Evolutionary conservation across 2,888 invertebrate species (phyloP), one percentile per base, ranked within the genome.

Genomic region (Philhelius pedissequus): DNA sequence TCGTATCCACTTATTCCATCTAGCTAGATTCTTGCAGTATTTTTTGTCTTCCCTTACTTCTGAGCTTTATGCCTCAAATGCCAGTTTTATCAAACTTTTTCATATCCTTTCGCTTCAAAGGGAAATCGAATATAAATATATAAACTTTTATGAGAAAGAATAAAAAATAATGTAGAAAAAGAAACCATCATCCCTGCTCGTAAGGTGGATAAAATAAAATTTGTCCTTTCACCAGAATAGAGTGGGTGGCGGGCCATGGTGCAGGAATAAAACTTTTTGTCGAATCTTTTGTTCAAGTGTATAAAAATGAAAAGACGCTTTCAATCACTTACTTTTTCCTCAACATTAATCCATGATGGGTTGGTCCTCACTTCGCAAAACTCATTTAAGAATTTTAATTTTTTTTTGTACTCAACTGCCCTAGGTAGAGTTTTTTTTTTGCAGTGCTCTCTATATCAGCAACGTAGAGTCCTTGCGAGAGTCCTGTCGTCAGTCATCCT

Each of bases 271-370:
- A 69, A 68, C 11, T 43, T 74, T 76, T 9, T 50, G 25, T 30
- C 30, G 15, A 62, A 80, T 68, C 75, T 76, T 75, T 84, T 80
- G 66, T 79, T 74, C 75, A 35, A 74, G 75, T 75, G 74, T 40
- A 79, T 66, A 84, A 71, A 83, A 83, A 75, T 79, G 70, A 68
- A 75, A 71, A 60, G 70, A 80, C 71, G 75, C 74, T 80, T 76
- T 84, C 80, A 84, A 80, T 84, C 80, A 84, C 66, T 84, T 80
- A 76, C 75, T 84, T 71, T 68, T 76, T 84, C 80, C 80, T 80
- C 62, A 76, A 84, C 75, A 80, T 84, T 84, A 84, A 84, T 80
- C 80, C 83, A 45, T 70, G 83, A 84, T 79, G 74, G 74, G 79
- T 79, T 70, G 74, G 79, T 77, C 79, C 52, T 75, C 69, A 58